Evolutionary conservation across 2,113 vertebrate genomes (phyloP), one percentile per base, ranked within the genome.

Genomic region (Cichladusa arquata): DNA sequence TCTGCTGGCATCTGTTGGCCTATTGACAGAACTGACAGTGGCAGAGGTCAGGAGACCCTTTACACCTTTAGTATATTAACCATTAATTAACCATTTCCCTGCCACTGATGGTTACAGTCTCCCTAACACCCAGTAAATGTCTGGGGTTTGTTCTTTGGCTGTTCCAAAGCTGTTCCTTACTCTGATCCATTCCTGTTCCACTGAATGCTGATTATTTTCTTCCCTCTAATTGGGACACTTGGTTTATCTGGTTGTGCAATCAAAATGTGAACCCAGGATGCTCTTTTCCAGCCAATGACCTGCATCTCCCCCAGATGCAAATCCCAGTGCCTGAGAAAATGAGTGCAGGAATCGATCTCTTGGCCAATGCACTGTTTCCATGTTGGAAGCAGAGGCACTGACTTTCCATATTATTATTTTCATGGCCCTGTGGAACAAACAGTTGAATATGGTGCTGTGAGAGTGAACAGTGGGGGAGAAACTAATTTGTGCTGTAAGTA

Each of bases 371-470:
- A 5, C 71, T 19, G 29, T 69, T 91, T 81, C 95, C 89, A 65
- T 67, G 66, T 47, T 92, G 93, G 86, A 82, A 95, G 78, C 81
- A 79, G 84, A 95, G 81, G 78, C 71, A 18, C 81, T 33, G 66
- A 57, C 70, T 91, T 95, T 91, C 95, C 91, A 66, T 92, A 61
- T 91, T 69, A 94, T 97, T 92, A 73, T 95, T 93, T 94, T 94
- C 86, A 90, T 72, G 88, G 90, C 40, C 56, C 60, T 71, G 5
- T 92, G 90, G 82, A 96, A 84, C 88, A 90, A 96, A 90, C 65
- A 83, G 80, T 84, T 84, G 93, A 86, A 67, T 69, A 18, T 20
- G 61, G 86, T 64, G 61, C 76, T 81, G 69, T 40, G 69, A 45
- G 92, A 74, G 60, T 20, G 85, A 93, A 29, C 45, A 57, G 65